Conservation (phyloP, 92 coral and sea anemone genomes). For the Meandrina meandrites region DNA sequence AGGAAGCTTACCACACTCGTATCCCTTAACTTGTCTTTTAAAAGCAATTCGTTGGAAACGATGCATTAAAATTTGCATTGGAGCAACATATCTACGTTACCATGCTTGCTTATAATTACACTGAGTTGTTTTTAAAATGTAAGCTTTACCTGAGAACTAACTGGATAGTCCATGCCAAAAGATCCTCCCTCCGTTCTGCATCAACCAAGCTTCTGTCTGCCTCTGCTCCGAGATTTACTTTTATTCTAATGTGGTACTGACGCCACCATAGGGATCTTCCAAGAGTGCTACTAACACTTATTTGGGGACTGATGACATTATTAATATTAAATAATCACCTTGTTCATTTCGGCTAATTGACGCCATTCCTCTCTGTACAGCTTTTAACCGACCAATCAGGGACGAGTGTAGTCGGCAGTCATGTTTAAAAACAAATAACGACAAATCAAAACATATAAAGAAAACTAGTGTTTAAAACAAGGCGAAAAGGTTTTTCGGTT, state of each 20-base stretch:
- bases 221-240: conserved; percentile 7
- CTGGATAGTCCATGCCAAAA: conserved; percentile 31
- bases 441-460: conserved; percentile 5
- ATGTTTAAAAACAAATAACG: conserved; percentile 16
- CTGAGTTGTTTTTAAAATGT: background rate
- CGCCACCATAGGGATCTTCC: conserved; percentile 61
- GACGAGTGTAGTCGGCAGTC: background rate
- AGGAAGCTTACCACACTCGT: background rate
- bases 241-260: conserved; percentile 31
- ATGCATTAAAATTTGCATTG: background rate
- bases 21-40: background rate
- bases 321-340: conserved; percentile 70
- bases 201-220: background rate
- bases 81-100: background rate
- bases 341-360: conserved; percentile 86
- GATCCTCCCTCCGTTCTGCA: background rate
- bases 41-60: background rate
- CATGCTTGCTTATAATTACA: background rate
- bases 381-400: conserved; percentile 62
- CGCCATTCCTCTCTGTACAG: conserved; percentile 68
- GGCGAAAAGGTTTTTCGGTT: background rate
- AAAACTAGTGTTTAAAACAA: background rate
- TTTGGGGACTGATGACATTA: conserved; percentile 82
- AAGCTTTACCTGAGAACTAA: conserved; percentile 16
- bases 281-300: conserved; percentile 36